Conservation (phyloP, 1,140 invertebrate genomes). For the Cecropterus lyciades region DNA sequence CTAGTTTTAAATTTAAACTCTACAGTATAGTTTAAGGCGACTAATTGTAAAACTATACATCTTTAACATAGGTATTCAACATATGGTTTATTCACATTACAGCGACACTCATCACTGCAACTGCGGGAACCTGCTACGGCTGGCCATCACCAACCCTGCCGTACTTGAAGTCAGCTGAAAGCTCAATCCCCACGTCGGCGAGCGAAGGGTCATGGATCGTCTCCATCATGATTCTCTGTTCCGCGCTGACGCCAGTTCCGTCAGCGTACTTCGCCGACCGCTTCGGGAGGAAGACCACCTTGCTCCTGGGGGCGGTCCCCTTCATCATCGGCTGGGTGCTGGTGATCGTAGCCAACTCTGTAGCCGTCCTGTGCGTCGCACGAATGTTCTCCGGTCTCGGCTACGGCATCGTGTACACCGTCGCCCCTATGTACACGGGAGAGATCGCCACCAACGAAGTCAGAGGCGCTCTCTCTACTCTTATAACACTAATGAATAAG, state of each 20-base stretch:
- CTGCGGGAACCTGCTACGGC: constrained; percentile 82
- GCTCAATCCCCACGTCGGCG: constrained; percentile 80
- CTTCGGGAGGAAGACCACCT: constrained; percentile 88
- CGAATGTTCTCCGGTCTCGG: constrained; percentile 87
- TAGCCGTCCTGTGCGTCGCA: constrained; percentile 82
- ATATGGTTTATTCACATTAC: constrained; percentile 48
- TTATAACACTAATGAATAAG: constrained; percentile 87
- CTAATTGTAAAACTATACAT: too few relatives aligned
- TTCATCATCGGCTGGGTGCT: constrained; percentile 88
- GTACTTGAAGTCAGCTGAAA: constrained; percentile 72
- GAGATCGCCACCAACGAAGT: constrained; percentile 88
- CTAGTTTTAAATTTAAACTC: too few relatives aligned
- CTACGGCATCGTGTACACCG: constrained; percentile 87
- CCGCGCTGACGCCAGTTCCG: constrained; percentile 77
- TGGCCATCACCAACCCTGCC: constrained; percentile 87
- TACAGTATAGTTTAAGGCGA: too few relatives aligned
- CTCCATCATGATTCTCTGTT: constrained; percentile 84
- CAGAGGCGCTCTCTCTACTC: constrained; percentile 88
- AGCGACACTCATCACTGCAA: constrained; percentile 82
- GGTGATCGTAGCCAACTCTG: constrained; percentile 84
- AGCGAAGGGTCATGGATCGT: constrained; percentile 87
- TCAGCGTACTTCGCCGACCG: constrained; percentile 79
- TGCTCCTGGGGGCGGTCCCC: constrained; percentile 86
- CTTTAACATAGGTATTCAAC: too few relatives aligned
- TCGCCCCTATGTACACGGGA: constrained; percentile 87